These are phyloP conservation scores for Tiliacea aurago DNA, from an alignment of 2,888 invertebrate genomes.

Conservation along the genomic window DNA sequence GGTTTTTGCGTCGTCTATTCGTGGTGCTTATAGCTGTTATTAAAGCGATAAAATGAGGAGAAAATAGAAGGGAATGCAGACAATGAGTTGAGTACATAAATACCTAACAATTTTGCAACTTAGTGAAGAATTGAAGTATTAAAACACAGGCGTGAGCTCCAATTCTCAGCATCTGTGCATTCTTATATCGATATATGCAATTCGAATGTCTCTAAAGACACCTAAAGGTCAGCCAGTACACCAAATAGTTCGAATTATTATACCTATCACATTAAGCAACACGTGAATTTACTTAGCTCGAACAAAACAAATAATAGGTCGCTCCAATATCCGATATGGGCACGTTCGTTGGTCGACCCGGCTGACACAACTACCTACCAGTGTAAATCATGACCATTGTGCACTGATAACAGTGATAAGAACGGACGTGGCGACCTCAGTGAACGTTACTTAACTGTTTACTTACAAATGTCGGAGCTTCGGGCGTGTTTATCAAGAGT, in stretches of 20 bases:
- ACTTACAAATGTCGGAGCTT: slow-evolving; percentile 24
- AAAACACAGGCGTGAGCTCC: not conserved
- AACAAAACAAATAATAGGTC: slow-evolving; percentile 28
- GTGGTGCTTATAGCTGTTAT: too few species aligned
- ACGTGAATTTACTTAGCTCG: slow-evolving; percentile 33
- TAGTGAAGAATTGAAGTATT: not conserved
- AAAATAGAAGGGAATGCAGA: not conserved
- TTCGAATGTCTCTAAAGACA: not conserved
- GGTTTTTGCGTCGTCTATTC: not conserved
- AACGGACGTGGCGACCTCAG: slow-evolving; percentile 59
- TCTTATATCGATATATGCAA: not conserved
- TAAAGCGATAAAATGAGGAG: not conserved
- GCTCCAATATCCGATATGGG: slow-evolving; percentile 21
- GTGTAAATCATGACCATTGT: slow-evolving; percentile 65
- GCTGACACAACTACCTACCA: slow-evolving; percentile 53
- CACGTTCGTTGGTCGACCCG: slow-evolving; percentile 63
- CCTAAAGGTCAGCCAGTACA: not conserved
- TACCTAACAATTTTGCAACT: not conserved
- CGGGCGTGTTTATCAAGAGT: slow-evolving; percentile 19
- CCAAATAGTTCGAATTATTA: not conserved
- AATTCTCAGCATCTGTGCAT: not conserved
- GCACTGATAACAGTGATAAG: slow-evolving; percentile 69
- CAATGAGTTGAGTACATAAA: not conserved
- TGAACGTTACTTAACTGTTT: slow-evolving; percentile 43
- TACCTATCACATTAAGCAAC: slow-evolving; percentile 14